A percentile compares a stretch with the other conserved stretches of the same genome.
Conservation (phyloP, 2,797 vertebrate genomes). For the Furcifer pardalis region DNA sequence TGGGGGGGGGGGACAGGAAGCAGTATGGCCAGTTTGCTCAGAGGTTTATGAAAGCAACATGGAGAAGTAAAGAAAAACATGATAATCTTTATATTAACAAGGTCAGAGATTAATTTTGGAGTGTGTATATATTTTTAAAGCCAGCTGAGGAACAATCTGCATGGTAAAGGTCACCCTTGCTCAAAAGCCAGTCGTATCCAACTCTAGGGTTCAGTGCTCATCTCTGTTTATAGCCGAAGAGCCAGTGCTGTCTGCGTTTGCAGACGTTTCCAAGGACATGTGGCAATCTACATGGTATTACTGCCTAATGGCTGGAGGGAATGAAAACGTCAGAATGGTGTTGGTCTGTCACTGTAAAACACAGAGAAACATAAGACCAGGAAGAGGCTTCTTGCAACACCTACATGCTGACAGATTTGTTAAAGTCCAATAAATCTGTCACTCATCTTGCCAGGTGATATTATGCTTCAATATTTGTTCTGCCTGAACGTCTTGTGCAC, state of each 20-base stretch:
- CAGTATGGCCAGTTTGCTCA: neutral
- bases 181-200: no score
- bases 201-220: no score
- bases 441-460: neutral
- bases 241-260: no score
- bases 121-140: no score
- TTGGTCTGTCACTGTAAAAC: neutral
- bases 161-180: no score
- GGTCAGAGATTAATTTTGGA: neutral
- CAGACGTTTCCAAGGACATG: no score
- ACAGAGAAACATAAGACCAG: neutral
- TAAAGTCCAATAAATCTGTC: neutral
- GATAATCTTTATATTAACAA: neutral
- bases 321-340: neutral
- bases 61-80: neutral
- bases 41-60: neutral
- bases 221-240: no score
- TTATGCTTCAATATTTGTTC: neutral
- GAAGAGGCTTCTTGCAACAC: neutral
- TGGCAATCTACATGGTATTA: neutral
- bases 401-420: neutral
- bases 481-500: neutral
- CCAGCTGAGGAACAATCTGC: no score
- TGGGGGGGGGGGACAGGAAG: no score
- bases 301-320: neutral